Conservation (phyloP, 2,113 vertebrate genomes). For the Perca flavescens region DNA sequence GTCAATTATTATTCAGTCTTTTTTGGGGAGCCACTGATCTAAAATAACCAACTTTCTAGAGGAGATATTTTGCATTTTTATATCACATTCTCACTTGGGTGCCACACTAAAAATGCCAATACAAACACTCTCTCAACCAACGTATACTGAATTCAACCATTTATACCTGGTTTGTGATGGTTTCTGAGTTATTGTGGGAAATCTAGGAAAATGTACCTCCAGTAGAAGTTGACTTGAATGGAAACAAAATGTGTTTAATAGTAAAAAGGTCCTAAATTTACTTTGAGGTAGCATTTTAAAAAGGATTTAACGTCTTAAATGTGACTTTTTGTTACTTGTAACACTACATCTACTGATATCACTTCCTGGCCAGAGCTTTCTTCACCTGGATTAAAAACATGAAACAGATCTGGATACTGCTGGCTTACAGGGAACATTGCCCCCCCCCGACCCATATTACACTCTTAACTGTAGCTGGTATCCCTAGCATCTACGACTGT, state of each 20-base stretch:
- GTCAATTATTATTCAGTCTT: neutral
- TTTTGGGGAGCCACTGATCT: neutral
- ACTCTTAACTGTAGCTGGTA: conserved; percentile 18
- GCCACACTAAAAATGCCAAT: neutral
- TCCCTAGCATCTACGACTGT: neutral
- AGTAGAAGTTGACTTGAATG: neutral
- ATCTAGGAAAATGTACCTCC: neutral
- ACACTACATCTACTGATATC: neutral
- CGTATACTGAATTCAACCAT: no score
- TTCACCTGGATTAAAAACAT: neutral
- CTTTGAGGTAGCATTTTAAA: neutral
- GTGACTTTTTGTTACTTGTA: neutral
- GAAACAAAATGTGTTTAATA: neutral
- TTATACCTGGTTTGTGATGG: neutral
- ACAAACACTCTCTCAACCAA: neutral
- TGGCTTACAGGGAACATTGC: conserved; percentile 41
- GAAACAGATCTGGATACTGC: conserved; percentile 4
- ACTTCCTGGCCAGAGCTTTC: neutral
- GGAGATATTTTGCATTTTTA: neutral
- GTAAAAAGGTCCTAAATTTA: neutral
- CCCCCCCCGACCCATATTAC: neutral
- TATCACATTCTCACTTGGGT: neutral
- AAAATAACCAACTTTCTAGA: neutral
- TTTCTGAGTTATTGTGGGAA: neutral
- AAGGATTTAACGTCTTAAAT: neutral